A percentile compares a stretch with the other conserved stretches of the same genome.
phyloP scores from a whole-genome alignment of 2,888 invertebrate species.

The Theretra japonica region DNA sequence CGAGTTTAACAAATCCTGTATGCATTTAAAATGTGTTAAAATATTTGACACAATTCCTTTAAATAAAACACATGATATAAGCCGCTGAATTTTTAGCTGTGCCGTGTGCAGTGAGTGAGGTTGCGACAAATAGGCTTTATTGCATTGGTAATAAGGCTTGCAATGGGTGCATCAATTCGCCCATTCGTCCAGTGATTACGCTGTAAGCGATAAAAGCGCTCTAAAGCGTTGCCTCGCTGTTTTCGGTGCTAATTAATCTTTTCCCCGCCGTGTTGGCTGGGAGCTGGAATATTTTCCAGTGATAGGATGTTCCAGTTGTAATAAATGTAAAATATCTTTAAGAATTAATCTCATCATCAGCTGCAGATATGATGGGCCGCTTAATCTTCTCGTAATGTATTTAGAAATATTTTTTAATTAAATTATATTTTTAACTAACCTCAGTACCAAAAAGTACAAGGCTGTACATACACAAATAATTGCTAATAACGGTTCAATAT shows the following conservation, averaged over 20 bases:
- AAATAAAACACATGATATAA: conserved; percentile 52
- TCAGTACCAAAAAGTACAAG: no score
- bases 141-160: conserved; percentile 39
- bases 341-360: not conserved
- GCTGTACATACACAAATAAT: no score
- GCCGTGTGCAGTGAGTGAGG: not conserved
- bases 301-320: not conserved
- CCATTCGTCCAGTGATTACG: conserved; percentile 49
- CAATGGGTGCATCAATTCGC: conserved; percentile 34
- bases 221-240: conserved; percentile 70
- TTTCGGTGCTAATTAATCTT: conserved; percentile 81
- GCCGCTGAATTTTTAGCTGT: conserved; percentile 32
- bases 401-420: no score
- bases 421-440: no score
- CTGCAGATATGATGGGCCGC: no score
- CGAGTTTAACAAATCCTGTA: not conserved
- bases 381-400: no score
- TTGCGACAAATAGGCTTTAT: conserved; percentile 34
- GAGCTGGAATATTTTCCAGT: not conserved
- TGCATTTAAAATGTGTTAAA: conserved; percentile 10
- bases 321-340: not conserved
- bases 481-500: no score
- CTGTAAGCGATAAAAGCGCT: conserved; percentile 58
- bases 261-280: conserved; percentile 57
- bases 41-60: conserved; percentile 47